Conservation (phyloP, 2,888 invertebrate genomes). For the Latheticus oryzae region DNA sequence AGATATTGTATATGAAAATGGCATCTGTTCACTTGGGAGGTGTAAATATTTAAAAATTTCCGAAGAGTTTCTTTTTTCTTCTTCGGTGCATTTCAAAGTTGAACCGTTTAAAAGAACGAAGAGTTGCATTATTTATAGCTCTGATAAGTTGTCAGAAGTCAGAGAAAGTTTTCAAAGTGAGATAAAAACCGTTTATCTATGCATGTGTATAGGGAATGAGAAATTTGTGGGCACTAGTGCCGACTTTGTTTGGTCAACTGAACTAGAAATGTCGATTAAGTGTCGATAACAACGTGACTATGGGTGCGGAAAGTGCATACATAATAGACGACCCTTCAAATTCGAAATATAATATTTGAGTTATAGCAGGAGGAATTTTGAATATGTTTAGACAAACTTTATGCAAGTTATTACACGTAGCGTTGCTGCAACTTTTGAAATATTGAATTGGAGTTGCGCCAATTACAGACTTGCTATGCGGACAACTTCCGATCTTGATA, state of each 20-base stretch:
- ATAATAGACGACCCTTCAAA: slow-evolving; percentile 9
- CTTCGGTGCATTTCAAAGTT: slow-evolving; percentile 18
- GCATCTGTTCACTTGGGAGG: slow-evolving; percentile 11
- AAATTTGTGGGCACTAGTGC: not conserved
- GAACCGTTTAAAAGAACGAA: slow-evolving; percentile 26
- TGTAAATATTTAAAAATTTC: slow-evolving; percentile 16
- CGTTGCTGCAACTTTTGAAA: no score
- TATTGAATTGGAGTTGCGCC: no score
- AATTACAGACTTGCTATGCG: no score
- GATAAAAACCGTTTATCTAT: slow-evolving; percentile 28
- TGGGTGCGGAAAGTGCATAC: slow-evolving; percentile 5
- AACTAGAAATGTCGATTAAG: slow-evolving; percentile 24
- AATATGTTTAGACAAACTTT: not conserved
- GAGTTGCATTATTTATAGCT: slow-evolving; percentile 26
- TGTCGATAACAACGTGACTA: slow-evolving; percentile 25
- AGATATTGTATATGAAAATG: slow-evolving; percentile 14
- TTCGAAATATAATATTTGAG: slow-evolving; percentile 8
- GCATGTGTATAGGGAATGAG: no score
- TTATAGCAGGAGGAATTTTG: not conserved
- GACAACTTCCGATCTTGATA: no score
- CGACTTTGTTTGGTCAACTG: slow-evolving; percentile 23
- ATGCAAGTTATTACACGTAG: slow-evolving; percentile 7
- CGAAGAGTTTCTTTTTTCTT: slow-evolving; percentile 2
- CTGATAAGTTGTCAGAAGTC: slow-evolving; percentile 25
- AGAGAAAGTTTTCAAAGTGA: slow-evolving; percentile 15